These are phyloP conservation scores for Dunckerocampus dactyliophorus DNA, from an alignment of 2,113 vertebrate species.

Conservation along the genomic window DNA sequence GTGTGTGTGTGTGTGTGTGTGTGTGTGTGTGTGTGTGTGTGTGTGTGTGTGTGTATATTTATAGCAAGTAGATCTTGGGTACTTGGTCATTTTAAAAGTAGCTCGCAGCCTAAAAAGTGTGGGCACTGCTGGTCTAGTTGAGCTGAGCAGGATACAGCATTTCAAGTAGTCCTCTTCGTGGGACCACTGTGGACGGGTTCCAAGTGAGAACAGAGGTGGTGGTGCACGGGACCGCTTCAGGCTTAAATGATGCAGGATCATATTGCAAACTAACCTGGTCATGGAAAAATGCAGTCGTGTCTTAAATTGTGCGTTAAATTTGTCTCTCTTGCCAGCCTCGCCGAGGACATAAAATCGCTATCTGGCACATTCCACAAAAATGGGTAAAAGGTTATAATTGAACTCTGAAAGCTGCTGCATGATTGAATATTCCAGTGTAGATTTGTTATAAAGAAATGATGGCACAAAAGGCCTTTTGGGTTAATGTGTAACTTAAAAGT, in stretches of 20 bases:
- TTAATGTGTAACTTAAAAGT: constrained; percentile 1
- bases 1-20: no score
- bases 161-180: not conserved
- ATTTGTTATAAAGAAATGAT: no score
- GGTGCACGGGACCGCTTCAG: not conserved
- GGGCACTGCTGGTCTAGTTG: no score
- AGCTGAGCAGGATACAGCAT: no score
- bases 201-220: constrained; percentile 38
- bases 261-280: constrained; percentile 7
- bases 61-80: no score
- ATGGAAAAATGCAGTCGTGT: constrained; percentile 3
- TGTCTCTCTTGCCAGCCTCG: constrained; percentile 6
- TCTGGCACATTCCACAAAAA: not conserved
- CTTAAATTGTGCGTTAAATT: constrained; percentile 21
- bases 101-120: no score
- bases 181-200: constrained; percentile 21
- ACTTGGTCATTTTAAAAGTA: no score
- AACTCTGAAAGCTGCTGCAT: constrained; percentile 1
- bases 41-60: no score
- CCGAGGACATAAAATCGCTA: not conserved
- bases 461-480: not conserved
- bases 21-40: no score
- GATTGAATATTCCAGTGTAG: not conserved
- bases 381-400: constrained; percentile 21
- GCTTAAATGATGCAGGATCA: constrained; percentile 7